Evolutionary conservation across 2,888 invertebrate genomes (phyloP), one percentile per base, ranked within the genome.

Genomic region (Diaperis boleti): DNA sequence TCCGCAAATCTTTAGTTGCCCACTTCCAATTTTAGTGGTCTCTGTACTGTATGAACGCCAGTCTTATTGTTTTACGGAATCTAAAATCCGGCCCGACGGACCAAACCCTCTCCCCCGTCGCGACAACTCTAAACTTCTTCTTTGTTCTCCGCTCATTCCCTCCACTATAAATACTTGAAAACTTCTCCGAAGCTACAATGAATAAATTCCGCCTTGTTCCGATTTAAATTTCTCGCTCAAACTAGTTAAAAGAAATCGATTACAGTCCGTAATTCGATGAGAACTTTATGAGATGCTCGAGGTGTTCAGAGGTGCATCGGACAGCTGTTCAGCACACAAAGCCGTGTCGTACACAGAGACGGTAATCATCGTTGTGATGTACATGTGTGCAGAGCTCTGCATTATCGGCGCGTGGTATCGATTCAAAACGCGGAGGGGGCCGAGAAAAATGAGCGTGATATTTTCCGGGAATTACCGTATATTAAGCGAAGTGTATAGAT

Each of bases 261-360:
- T 49, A 14, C 11, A 5, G 6, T 4, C 47, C 15, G 31, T 17
- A 49, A 49, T 33, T 33, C 17, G 31, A 15, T 50, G 11, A n/a
- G 33, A 50, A 50, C 35, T 50, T 50, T 17, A 33, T 33, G 33
- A 50, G 50, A 45, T 57, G 1, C 31, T 59, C n/a, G 37, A 26
- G 49, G 29, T 49, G 45, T 57, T 35, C 11, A 37, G 37, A 37
- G 22, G 37, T 57, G 39, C 56, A 44, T 42, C 13, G 41, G 44
- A 35, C 50, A 35, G 13, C 42, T 41, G 29, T 26, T 41, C 14
- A 13, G 15, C 17, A 17, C 31, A 56, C 41, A 22, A 54, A 54
- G 37, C 17, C 18, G 17, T 54, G 54, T 54, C 29, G 39, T 11
- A 22, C 11, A 35, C 35, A 50, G 31, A 3, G 14, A 14, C 29